These are phyloP conservation scores for Meandrusa payeni DNA, from an alignment of 2,888 invertebrate species.

Conservation along the genomic window DNA sequence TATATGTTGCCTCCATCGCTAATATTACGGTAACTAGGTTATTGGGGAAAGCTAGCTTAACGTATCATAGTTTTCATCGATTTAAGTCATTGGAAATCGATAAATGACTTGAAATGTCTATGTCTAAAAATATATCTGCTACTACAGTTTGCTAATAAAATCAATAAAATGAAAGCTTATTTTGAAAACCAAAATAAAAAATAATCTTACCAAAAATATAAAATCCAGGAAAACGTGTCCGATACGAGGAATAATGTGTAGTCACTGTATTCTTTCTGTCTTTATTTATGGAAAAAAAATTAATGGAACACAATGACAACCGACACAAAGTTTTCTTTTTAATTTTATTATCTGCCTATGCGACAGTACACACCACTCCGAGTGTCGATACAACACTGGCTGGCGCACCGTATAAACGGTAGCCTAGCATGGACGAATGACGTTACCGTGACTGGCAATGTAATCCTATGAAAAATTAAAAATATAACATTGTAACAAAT, in stretches of 20 bases:
- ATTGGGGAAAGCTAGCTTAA: no score
- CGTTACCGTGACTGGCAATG: constrained; percentile 3
- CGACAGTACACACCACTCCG: constrained; percentile 55
- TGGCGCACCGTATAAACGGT: constrained; percentile 32
- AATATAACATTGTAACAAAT: constrained; percentile 5
- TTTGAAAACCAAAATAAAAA: no score
- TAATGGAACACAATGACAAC: constrained; percentile 10
- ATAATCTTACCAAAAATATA: constrained; percentile 11
- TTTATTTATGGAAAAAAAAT: background rate
- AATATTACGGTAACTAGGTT: no score
- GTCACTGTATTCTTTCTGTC: background rate
- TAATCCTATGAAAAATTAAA: constrained; percentile 16
- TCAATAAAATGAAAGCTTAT: no score
- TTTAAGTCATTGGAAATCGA: no score
- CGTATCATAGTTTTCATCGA: no score
- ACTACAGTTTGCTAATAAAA: no score
- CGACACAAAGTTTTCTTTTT: constrained; percentile 27
- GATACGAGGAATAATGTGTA: background rate
- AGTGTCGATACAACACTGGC: constrained; percentile 64
- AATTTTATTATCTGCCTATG: constrained; percentile 20
- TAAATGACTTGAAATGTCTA: no score
- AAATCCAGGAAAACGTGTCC: background rate
- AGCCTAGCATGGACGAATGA: constrained; percentile 19
- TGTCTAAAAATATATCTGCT: no score
- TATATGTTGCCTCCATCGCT: no score